Percentiles rank a stretch among this genome's conserved stretches.
phyloP scores from a whole-genome alignment of 2,797 vertebrate genomes.

The Aselliscus stoliczkanus region DNA sequence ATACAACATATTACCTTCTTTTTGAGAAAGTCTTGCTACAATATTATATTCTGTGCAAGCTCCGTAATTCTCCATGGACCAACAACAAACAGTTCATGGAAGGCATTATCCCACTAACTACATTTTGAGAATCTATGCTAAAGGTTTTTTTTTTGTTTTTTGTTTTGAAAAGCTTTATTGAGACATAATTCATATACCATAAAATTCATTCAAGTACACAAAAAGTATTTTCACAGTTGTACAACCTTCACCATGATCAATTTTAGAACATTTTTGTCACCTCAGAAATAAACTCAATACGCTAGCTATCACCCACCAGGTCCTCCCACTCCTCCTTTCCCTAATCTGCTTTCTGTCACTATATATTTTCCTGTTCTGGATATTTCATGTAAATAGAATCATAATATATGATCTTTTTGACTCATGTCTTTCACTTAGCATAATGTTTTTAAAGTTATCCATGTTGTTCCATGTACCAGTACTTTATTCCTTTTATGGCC shows the following conservation, averaged over 20 bases:
- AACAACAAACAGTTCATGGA: not conserved
- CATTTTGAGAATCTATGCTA: not conserved
- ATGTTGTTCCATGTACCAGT: not conserved
- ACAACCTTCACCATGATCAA: not conserved
- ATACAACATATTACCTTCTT: not conserved
- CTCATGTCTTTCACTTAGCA: not conserved
- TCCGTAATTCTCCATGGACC: not conserved
- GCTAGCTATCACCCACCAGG: not conserved
- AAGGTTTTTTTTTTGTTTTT: not conserved
- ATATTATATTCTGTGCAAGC: not conserved
- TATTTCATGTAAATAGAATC: not conserved
- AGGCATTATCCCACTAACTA: not conserved
- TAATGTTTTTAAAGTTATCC: not conserved
- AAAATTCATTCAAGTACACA: not conserved
- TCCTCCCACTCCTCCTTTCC: no score
- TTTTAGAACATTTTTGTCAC: not conserved
- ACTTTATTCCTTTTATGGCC: not conserved
- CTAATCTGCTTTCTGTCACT: not conserved
- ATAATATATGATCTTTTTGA: not conserved
- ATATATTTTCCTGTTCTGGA: not conserved
- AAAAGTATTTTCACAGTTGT: not conserved
- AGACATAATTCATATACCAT: not conserved
- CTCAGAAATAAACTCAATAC: not conserved
- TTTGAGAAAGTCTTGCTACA: not conserved
- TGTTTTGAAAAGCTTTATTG: not conserved